Conservation (phyloP, 1,140 invertebrate genomes). For the Aphaenogaster floridana region DNA sequence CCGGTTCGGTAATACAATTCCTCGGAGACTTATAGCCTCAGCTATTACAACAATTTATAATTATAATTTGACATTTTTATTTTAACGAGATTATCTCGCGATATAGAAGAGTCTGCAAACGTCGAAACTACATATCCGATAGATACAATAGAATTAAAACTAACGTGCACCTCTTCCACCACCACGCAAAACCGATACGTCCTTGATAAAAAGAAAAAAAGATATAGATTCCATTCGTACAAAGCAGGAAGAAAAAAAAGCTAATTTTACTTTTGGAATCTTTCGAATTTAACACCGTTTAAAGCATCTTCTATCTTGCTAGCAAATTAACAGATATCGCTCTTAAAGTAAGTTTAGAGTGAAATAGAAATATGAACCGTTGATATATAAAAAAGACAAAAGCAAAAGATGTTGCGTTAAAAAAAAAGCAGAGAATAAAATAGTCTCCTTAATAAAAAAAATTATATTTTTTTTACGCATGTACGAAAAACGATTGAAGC, state of each 20-base stretch:
- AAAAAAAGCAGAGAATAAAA: neutral
- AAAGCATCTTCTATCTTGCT: neutral
- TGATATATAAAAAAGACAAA: neutral
- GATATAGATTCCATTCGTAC: neutral
- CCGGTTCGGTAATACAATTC: conserved; percentile 5
- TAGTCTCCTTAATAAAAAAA: neutral
- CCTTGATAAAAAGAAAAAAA: conserved; percentile 1
- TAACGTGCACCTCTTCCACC: conserved; percentile 31
- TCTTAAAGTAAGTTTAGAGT: neutral
- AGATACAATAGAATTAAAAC: conserved; percentile 19
- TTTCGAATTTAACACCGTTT: neutral
- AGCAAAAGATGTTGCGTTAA: neutral
- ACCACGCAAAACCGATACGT: conserved; percentile 6
- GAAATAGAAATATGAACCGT: neutral
- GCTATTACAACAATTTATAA: conserved; percentile 4
- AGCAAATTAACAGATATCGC: neutral
- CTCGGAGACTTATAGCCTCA: neutral
- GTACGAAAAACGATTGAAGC: neutral
- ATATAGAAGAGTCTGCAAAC: conserved; percentile 30
- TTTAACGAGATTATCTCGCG: conserved; percentile 46
- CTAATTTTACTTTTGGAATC: neutral
- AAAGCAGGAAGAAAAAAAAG: neutral
- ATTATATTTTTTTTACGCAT: neutral
- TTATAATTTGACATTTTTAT: conserved; percentile 40
- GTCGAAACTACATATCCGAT: conserved; percentile 1